A percentile compares a stretch with the other conserved stretches of the same genome.
Conservation (phyloP, 2,797 vertebrate genomes). For the Lemur catta region DNA sequence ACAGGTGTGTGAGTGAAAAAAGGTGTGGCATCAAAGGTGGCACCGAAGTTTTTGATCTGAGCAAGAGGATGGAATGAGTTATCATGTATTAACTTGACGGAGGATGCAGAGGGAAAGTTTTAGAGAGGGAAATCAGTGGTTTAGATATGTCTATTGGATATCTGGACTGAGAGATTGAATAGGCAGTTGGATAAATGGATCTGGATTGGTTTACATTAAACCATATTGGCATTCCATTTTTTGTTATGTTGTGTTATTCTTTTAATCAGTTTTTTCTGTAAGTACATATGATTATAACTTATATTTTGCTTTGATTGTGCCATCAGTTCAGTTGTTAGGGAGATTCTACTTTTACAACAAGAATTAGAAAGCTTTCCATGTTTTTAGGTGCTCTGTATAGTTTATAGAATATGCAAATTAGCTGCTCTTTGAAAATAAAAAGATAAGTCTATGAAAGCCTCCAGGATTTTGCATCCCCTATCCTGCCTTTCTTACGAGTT, state of each 20-base stretch:
- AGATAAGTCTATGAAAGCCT: neutral
- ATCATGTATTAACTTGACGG: neutral
- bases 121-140: neutral
- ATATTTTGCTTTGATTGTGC: neutral
- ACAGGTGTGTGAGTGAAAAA: neutral
- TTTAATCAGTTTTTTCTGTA: neutral
- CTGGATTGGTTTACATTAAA: neutral
- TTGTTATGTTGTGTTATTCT: neutral
- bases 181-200: neutral
- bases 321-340: neutral
- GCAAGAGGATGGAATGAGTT: neutral
- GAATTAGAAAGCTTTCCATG: neutral
- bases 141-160: neutral
- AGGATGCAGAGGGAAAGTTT: neutral
- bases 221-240: neutral
- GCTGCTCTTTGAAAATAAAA: slow-evolving; percentile 20
- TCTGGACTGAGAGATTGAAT: neutral
- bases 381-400: neutral
- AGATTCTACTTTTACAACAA: neutral
- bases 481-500: neutral
- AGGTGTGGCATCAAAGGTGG: neutral
- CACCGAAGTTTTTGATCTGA: neutral
- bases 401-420: neutral
- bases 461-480: neutral
- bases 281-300: neutral